Base-by-base conservation (phyloP, 2,797 vertebrate species). In the Denticeps clupeoides region DNA sequence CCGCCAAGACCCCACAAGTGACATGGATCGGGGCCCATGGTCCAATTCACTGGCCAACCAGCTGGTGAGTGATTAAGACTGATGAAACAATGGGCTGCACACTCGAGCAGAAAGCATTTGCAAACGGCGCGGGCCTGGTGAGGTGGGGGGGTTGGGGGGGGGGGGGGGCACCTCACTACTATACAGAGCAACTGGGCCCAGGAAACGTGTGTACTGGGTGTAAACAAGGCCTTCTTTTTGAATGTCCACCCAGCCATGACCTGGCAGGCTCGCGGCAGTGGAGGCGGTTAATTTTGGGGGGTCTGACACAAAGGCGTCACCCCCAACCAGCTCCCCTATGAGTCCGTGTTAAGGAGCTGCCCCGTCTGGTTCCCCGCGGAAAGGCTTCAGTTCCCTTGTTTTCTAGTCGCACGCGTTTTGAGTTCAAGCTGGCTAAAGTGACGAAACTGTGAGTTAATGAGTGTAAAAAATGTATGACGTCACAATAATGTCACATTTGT, bases 1-100 rank as follows among this genome's bases (percentile, higher is more conserved):
- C 78, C 81, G 87, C 89, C 89, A 89, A 91, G 91, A 96, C 91
- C 91, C 90, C 90, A 94, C 91, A 96, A 90, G 88, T 91, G 86
- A 90, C 62, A 87, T 92, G 90, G 90, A 88, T 80, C 83, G 67
- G 77, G 84, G 90, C 91, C 91, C 84, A 60, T 72, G 56, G 81
- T 68, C 76, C 88, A 86, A 91, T 94, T 96, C 89, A 91, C 79
- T 80, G 72, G 77, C 80, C 71, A 72, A 87, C 88, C 92, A 95
- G 93, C 93, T 95, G 90, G 88, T 89, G 87, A 89, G 84, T 89
- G 90, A 91, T 89, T 92, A 91, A 88, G 91, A 85, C 76, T 67
- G 48, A 73, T 64, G 69, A 76, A 81, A 87, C 85, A 86, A 89
- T 81, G 59, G 74, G 62, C 71, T 63, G 79, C 76, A 87, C 78